A percentile compares a stretch with the other conserved stretches of the same genome.
Conservation (phyloP, 92 coral and sea anemone genomes). For the Isaurus tuberculatus region DNA sequence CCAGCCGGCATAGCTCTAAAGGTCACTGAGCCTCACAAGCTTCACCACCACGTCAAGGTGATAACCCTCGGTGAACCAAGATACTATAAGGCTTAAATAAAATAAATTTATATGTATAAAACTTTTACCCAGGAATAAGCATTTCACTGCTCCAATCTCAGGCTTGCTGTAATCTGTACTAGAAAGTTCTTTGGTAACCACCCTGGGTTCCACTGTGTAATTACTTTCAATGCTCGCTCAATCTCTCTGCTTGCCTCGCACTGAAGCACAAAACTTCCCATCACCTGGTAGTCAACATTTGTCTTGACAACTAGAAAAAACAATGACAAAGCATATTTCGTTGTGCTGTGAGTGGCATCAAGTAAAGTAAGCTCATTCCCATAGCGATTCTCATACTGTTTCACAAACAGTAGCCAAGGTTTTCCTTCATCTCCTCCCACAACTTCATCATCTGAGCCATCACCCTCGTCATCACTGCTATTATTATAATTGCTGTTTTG, state of each 20-base stretch:
- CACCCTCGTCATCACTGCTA: conserved; percentile 3
- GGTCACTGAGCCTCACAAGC: no score
- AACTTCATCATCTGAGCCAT: conserved; percentile 27
- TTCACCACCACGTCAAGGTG: no score
- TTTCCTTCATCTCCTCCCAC: conserved; percentile 5
- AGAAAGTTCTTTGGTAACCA: background rate
- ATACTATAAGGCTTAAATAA: no score
- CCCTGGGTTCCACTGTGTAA: background rate
- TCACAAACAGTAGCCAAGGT: conserved; percentile 33
- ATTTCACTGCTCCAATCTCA: conserved; percentile 12
- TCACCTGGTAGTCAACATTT: no score
- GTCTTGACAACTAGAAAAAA: conserved; percentile 14
- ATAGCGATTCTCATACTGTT: conserved; percentile 40
- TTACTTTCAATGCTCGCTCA: background rate
- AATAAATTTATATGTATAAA: no score
- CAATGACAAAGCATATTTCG: conserved; percentile 16
- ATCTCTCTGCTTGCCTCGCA: background rate
- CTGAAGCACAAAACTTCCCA: background rate
- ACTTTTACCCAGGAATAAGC: no score
- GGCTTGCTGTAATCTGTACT: background rate
- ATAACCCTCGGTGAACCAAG: no score
- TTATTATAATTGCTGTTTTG: background rate
- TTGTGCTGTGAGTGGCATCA: conserved; percentile 46
- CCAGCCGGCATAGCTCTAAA: no score
- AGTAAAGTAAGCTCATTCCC: conserved; percentile 52